Conservation (phyloP, 2,888 invertebrate species). For the Drosophila colorata region DNA sequence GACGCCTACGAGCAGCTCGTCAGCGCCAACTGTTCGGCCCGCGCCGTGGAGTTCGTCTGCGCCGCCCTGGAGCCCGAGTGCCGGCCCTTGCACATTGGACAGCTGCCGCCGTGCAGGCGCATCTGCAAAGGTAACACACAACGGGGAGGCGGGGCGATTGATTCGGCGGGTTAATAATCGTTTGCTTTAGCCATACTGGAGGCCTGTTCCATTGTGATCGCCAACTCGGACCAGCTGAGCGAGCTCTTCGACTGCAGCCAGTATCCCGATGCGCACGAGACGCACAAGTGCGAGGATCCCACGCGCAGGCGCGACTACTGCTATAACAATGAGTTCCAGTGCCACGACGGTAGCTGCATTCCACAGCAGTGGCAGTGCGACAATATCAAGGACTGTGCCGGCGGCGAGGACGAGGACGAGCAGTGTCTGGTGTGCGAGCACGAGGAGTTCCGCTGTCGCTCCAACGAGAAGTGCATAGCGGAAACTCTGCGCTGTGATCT, state of each 20-base stretch:
- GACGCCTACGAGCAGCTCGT: conserved; percentile 88
- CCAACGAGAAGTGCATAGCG: conserved; percentile 87
- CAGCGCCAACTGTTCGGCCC: conserved; percentile 88
- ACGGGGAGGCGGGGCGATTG: not conserved
- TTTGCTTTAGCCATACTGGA: conserved; percentile 87
- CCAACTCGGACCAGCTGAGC: conserved; percentile 86
- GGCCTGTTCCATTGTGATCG: conserved; percentile 87
- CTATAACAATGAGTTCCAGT: conserved; percentile 86
- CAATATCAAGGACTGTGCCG: conserved; percentile 85
- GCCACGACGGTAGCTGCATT: conserved; percentile 88
- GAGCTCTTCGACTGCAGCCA: conserved; percentile 88
- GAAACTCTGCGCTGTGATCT: conserved; percentile 88
- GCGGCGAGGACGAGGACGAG: conserved; percentile 85
- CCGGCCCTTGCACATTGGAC: conserved; percentile 87
- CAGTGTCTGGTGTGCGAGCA: conserved; percentile 85
- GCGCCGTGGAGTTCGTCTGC: conserved; percentile 88
- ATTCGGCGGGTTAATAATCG: conserved; percentile 13
- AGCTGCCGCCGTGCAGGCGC: conserved; percentile 88
- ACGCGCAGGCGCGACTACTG: conserved; percentile 86
- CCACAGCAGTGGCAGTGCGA: conserved; percentile 88
- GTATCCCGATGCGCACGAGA: conserved; percentile 87
- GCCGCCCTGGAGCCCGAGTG: conserved; percentile 89
- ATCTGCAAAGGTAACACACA: conserved; percentile 88
- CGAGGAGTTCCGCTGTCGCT: conserved; percentile 86
- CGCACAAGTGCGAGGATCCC: conserved; percentile 86